phyloP scores from a whole-genome alignment of 1,140 invertebrate genomes.

The Hydropsyche tenuis region DNA sequence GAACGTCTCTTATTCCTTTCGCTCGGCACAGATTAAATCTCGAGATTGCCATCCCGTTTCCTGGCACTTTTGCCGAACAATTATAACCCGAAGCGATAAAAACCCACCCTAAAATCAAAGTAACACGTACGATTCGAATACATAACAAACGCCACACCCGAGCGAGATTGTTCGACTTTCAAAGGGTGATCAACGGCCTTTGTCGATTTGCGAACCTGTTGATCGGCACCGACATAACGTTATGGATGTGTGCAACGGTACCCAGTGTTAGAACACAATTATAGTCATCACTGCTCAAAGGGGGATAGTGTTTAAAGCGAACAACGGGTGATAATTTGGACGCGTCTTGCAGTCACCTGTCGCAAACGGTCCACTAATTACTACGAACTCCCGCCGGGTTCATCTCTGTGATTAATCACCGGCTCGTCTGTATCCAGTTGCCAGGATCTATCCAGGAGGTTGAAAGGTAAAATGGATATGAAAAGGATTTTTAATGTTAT shows the following conservation, averaged over 20 bases:
- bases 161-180: not conserved
- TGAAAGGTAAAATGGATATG: no score
- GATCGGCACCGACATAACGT: no score
- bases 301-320: not conserved
- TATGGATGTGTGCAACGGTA: no score
- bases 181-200: no score
- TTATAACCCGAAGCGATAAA: not conserved
- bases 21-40: slow-evolving; percentile 14
- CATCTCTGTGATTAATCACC: slow-evolving; percentile 14
- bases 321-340: slow-evolving; percentile 5
- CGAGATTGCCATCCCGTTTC: not conserved
- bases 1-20: not conserved
- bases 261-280: not conserved
- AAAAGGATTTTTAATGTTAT: no score
- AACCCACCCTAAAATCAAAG: not conserved
- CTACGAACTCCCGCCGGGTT: not conserved
- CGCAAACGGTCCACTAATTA: slow-evolving; percentile 3
- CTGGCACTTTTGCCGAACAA: not conserved
- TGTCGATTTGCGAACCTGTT: no score
- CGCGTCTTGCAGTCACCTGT: not conserved
- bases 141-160: no score
- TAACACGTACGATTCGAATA: no score
- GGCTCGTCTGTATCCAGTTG: not conserved
- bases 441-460: no score
- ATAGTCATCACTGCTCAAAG: not conserved